Evolutionary conservation across 2,113 vertebrate genomes (phyloP), one percentile per base, ranked within the genome.

Genomic region (Hippocampus abdominalis): DNA sequence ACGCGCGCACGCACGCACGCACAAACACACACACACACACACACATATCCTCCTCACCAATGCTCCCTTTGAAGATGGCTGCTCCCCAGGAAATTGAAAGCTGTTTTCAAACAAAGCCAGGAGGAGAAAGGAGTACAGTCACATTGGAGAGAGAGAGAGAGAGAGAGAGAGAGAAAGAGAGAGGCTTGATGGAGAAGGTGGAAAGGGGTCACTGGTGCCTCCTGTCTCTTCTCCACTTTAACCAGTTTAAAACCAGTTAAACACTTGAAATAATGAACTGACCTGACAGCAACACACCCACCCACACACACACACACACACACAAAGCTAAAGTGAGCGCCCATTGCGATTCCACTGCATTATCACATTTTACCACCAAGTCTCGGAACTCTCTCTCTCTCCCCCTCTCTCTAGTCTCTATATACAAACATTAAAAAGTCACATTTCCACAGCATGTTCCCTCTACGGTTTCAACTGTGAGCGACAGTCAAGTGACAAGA

Each of bases 71-170:
- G 89, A 90, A 87, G 88, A 83, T 71, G 3, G 75, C 83, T 85
- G 75, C 83, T 85, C 77, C 83, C 88, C 91, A 91, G 92, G 91
- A 92, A 92, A 92, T 91, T 89, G 91, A 92, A 92, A 85, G 82
- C 85, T 87, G 88, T 85, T 89, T 90, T 88, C 87, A 87, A 89
- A 91, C 85, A 88, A 86, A 86, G 70, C 78, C 77, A 76, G 83
- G 78, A 81, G 46, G 66, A 77, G 70, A 57, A 70, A 81, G 46
- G 66, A 77, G 69, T 64, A 70, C 36, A 76, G 68, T 68, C 68
- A 61, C 53, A 49, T 64, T 42, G 60, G 27, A 32, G 60, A 62
- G 64, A 72, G 53, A 77, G 75, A 60, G 57, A 53, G 78, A 36
- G 53, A 49, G 54, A 51, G 57, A 54, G 23, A 44, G 23, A 68